A percentile compares a stretch with the other conserved stretches of the same genome.
phyloP scores from a whole-genome alignment of 2,797 vertebrate genomes.

The Alcedo quadribrachys region DNA sequence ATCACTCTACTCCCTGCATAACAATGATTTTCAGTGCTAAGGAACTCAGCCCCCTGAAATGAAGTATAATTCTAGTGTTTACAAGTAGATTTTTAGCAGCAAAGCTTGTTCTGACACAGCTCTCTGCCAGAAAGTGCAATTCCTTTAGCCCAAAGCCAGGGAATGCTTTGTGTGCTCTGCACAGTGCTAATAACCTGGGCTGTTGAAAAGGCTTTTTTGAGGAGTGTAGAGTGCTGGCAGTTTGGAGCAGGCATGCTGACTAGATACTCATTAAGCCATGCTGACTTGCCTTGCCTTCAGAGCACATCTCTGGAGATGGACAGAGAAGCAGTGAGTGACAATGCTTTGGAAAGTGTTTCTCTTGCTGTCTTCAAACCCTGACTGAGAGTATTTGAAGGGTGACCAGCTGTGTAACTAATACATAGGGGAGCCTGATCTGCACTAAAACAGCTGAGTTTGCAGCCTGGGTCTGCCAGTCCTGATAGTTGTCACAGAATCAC shows the following conservation, averaged over 20 bases:
- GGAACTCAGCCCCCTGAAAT: background rate
- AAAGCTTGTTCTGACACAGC: background rate
- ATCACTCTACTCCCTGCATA: background rate
- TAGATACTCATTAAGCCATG: background rate
- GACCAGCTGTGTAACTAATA: background rate
- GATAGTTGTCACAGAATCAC: background rate
- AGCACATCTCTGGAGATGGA: background rate
- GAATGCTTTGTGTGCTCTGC: background rate
- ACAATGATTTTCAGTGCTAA: background rate
- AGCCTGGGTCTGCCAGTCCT: background rate
- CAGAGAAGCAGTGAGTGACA: background rate
- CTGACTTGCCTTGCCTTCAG: background rate
- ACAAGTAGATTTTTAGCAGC: background rate
- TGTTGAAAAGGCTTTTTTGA: background rate
- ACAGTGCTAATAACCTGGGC: background rate
- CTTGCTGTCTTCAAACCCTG: background rate
- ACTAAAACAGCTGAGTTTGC: background rate
- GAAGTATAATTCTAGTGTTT: background rate
- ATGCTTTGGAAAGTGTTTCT: background rate
- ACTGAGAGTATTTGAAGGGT: background rate
- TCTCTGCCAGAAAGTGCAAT: background rate
- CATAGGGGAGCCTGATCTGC: background rate
- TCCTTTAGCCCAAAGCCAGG: background rate
- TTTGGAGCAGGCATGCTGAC: background rate
- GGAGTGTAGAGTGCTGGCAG: accelerated